Evolutionary conservation across 2,888 invertebrate species (phyloP).

Genomic region (Neoascia interrupta): DNA sequence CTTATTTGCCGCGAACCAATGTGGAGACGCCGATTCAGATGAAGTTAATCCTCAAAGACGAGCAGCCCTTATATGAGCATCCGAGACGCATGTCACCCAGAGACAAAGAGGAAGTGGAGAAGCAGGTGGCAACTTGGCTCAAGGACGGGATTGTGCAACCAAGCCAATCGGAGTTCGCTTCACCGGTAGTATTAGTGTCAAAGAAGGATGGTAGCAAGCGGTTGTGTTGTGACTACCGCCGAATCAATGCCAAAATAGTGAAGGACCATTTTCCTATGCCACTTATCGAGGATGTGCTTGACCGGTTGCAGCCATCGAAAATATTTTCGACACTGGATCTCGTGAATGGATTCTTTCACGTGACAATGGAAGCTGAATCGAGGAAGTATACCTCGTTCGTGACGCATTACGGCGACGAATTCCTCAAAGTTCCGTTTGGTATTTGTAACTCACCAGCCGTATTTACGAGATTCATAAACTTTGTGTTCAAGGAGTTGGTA

Average conservation of each 20-base stretch:
- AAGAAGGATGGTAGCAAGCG: constrained; percentile 10
- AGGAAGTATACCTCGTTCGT: constrained; percentile 39
- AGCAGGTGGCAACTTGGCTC: neutral
- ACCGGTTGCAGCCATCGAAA: constrained; percentile 24
- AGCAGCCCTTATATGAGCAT: constrained; percentile 13
- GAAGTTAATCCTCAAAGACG: constrained; percentile 8
- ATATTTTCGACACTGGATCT: constrained; percentile 39
- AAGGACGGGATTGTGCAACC: neutral
- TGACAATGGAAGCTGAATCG: constrained; percentile 19
- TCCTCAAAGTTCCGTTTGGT: constrained; percentile 31
- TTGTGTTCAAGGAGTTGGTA: no score
- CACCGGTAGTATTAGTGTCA: constrained; percentile 4
- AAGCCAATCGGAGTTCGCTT: neutral
- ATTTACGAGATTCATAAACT: constrained; percentile 14
- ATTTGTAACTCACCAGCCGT: constrained; percentile 23
- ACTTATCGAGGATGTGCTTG: neutral
- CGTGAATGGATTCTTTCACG: constrained; percentile 31
- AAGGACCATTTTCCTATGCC: neutral
- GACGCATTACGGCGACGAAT: constrained; percentile 26
- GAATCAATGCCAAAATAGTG: constrained; percentile 6
- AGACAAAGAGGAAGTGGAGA: neutral
- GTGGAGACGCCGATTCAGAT: constrained; percentile 16
- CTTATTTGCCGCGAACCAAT: neutral
- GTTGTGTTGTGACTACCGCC: neutral
- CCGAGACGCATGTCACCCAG: neutral